Base-by-base conservation (phyloP, 2,797 vertebrate species). In the Hippoglossus hippoglossus region DNA sequence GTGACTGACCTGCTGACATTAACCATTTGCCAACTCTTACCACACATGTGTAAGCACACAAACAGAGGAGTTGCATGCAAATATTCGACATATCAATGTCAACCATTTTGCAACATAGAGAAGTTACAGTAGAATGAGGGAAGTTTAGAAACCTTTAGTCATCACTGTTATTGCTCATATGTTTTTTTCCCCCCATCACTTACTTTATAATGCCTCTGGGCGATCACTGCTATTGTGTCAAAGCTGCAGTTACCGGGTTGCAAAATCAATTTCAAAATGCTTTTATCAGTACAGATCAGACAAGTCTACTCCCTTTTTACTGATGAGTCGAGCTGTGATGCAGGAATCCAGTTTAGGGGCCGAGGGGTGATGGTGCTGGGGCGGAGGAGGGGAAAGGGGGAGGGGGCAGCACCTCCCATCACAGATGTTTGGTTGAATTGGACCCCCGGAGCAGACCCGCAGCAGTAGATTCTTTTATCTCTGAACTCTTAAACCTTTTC, bases 61-160 rank as follows among this genome's bases (percentile, higher is more conserved):
- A 12, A 26, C 57, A 46, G 13, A 18, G 44, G 12, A 21, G 18
- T 66, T 56, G 73, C 49, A 18, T 79, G 67, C 65, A 24, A 52
- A 47, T 51, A 28, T 39, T 21, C 0, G 5, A 66, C 56, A 60
- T 41, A 25, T 39, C 1, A 11, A 55, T 51, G 21, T 67, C 1
- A 63, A 13, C 39, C 18, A 60, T 89, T 82, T 82, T 74, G 79
- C 77, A 89, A 87, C 54, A 75, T 25, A 21, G 76, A 78, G 89
- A 91, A 86, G 82, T 89, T 61, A 58, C 46, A 68, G 7, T 65
- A n/a, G 76, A 62, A 69, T 24, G 44, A 54, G 41, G 74, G 75
- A 90, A 85, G 71, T 89, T 75, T 60, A 70, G 84, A 88, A 86
- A 84, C 2, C 13, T 28, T 64, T 7, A 19, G 60, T 83, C 60